phyloP scores from a whole-genome alignment of 2,888 invertebrate species.

The Himalopsyche anomala region DNA sequence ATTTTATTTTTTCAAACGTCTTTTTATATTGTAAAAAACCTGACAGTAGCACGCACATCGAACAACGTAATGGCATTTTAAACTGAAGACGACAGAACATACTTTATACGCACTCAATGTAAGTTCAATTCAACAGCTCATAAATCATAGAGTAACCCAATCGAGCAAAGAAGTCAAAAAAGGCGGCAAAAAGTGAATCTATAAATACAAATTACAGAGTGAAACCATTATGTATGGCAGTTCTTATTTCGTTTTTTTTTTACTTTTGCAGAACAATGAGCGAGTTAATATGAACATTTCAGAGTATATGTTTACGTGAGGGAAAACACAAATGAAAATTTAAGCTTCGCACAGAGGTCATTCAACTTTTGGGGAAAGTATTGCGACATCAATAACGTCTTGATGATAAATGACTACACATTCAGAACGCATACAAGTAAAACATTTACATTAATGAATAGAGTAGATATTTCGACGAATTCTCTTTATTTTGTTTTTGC shows the following conservation, averaged over 20 bases:
- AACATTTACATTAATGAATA: no score
- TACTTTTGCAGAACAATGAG: slow-evolving; percentile 16
- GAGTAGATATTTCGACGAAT: no score
- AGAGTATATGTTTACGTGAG: neutral
- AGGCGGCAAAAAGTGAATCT: neutral
- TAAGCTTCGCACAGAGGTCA: slow-evolving; percentile 7
- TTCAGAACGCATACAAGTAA: no score
- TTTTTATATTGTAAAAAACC: no score
- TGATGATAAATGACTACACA: no score
- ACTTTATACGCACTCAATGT: neutral
- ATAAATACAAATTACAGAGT: slow-evolving; percentile 21
- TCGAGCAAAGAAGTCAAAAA: neutral
- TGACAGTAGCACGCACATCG: no score
- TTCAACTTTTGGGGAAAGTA: no score
- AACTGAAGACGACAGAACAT: no score
- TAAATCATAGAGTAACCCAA: neutral
- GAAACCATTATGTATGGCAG: neutral
- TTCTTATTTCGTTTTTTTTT: slow-evolving; percentile 3
- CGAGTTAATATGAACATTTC: neutral
- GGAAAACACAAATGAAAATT: slow-evolving; percentile 28
- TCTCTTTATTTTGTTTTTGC: no score
- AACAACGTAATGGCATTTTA: no score
- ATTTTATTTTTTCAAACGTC: no score
- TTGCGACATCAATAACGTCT: no score
- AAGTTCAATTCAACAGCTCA: neutral